These are phyloP conservation scores for Leguminivora glycinivorella DNA, from an alignment of 1,140 invertebrate genomes.

Conservation along the genomic window DNA sequence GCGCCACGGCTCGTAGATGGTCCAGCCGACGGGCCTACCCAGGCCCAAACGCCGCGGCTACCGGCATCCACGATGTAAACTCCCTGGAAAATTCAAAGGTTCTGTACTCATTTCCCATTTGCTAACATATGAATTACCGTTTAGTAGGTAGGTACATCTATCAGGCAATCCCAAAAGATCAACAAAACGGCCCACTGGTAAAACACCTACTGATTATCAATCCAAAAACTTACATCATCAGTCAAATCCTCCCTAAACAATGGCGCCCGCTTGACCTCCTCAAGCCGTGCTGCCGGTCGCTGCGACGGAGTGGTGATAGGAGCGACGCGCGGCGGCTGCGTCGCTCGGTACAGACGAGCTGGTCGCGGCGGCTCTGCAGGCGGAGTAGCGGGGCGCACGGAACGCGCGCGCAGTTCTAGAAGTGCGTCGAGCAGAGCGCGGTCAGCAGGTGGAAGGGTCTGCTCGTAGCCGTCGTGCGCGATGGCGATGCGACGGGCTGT, in stretches of 20 bases:
- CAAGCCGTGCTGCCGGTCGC: constrained; percentile 91
- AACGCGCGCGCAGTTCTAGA: constrained; percentile 83
- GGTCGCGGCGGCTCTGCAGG: constrained; percentile 71
- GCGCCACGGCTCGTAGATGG: constrained; percentile 92
- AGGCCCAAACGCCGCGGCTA: constrained; percentile 93
- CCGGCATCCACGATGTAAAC: constrained; percentile 94
- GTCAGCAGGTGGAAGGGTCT: constrained; percentile 83
- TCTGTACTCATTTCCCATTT: too few relatives aligned
- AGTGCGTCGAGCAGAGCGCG: constrained; percentile 84
- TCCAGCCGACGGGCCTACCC: constrained; percentile 92
- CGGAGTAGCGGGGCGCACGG: constrained; percentile 80
- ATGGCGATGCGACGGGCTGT: constrained; percentile 82
- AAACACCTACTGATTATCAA: too few relatives aligned
- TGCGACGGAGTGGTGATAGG: constrained; percentile 87
- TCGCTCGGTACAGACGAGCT: constrained; percentile 79
- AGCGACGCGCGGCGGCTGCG: constrained; percentile 79
- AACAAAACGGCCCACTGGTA: too few relatives aligned
- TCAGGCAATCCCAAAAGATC: too few relatives aligned
- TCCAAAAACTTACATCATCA: constrained; percentile 84
- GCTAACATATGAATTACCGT: too few relatives aligned
- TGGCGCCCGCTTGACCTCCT: constrained; percentile 92
- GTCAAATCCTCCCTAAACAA: constrained; percentile 88
- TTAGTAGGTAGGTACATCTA: too few relatives aligned
- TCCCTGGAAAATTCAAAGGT: constrained; percentile 77
- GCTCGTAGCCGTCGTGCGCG: constrained; percentile 92